phyloP scores from a whole-genome alignment of 2,113 vertebrate species.

The Charina bottae region DNA sequence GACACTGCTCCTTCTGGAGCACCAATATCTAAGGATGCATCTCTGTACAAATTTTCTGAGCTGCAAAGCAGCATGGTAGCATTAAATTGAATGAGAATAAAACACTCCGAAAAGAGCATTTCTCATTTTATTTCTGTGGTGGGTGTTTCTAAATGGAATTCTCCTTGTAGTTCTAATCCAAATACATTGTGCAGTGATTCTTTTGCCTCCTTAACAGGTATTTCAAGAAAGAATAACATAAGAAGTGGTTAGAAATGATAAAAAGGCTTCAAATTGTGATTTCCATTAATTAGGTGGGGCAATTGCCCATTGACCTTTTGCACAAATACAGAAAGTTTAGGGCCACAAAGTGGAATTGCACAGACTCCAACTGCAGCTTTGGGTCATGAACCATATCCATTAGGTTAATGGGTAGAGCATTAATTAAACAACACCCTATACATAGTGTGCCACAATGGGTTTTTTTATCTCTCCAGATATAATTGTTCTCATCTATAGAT shows the following conservation, averaged over 20 bases:
- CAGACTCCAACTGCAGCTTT: background rate
- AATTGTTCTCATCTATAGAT: background rate
- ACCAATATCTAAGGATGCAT: background rate
- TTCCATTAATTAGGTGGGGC: background rate
- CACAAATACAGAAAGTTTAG: background rate
- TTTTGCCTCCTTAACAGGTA: background rate
- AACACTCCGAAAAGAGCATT: background rate
- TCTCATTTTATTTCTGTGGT: background rate
- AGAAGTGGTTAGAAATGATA: background rate
- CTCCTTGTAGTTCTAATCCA: background rate
- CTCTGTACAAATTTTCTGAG: background rate
- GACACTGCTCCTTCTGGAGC: background rate
- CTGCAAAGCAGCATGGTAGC: background rate
- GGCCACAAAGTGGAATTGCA: background rate
- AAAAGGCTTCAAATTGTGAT: background rate
- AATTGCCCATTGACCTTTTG: background rate
- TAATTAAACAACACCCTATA: background rate
- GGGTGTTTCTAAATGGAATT: background rate
- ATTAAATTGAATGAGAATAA: background rate
- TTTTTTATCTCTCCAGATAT: background rate
- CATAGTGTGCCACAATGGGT: background rate
- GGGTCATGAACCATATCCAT: background rate
- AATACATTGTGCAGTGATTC: background rate
- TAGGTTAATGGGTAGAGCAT: background rate
- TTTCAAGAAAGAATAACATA: background rate